A percentile compares a stretch with the other conserved stretches of the same genome.
These are phyloP conservation scores for Apaloderma vittatum DNA, from an alignment of 2,113 vertebrate genomes.

Conservation along the genomic window DNA sequence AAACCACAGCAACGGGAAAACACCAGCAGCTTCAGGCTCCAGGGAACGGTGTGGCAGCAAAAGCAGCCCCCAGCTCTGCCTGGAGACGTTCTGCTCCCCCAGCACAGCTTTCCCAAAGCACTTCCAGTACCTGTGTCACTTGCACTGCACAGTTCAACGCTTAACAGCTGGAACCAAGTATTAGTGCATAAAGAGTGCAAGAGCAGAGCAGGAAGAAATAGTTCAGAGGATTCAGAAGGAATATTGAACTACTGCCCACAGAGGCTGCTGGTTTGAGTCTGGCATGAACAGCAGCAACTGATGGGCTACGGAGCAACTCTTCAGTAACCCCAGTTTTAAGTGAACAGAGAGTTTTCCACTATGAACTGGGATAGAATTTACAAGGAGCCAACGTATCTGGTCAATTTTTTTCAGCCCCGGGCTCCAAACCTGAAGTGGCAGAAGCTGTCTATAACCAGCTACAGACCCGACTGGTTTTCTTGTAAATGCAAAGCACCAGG, in stretches of 20 bases:
- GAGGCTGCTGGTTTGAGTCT: background rate
- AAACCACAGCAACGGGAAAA: background rate
- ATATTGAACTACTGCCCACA: slow-evolving; percentile 5
- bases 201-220: slow-evolving; percentile 1
- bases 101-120: too few relatives aligned
- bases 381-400: background rate
- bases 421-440: background rate
- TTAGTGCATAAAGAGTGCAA: background rate
- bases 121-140: too few relatives aligned
- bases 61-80: too few relatives aligned
- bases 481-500: background rate
- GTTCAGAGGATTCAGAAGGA: background rate
- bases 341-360: background rate
- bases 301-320: background rate
- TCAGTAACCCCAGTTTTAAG: background rate
- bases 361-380: background rate
- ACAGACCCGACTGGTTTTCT: background rate
- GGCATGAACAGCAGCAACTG: background rate
- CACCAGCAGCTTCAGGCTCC: too few relatives aligned
- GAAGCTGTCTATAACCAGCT: background rate
- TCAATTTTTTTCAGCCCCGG: background rate
- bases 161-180: slow-evolving; percentile 24
- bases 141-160: background rate
- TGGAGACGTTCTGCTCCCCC: too few relatives aligned
- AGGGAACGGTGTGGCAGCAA: too few relatives aligned